phyloP scores from a whole-genome alignment of 2,797 vertebrate species.

The Sebastiscus albofasciatus region DNA sequence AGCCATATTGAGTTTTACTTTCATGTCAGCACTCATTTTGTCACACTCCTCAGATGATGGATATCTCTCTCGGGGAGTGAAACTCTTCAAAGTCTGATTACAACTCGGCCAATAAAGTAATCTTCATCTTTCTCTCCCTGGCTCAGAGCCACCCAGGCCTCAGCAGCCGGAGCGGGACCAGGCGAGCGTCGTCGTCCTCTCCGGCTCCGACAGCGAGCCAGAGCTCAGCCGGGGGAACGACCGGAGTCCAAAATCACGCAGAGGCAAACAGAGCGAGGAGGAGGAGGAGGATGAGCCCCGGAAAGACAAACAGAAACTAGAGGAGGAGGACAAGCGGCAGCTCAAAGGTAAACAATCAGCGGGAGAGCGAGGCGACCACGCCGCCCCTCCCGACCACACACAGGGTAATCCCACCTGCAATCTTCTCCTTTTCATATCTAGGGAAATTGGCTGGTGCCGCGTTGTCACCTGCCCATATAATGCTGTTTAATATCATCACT shows the following conservation, averaged over 20 bases:
- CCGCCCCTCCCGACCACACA: conserved; percentile 61
- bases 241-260: not conserved
- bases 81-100: conserved; percentile 69
- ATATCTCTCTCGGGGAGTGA: conserved; percentile 64
- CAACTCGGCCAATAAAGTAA: conserved; percentile 53
- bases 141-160: conserved; percentile 49
- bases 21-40: conserved; percentile 69
- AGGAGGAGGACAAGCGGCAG: conserved; percentile 63
- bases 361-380: conserved; percentile 36
- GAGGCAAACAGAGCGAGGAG: conserved; percentile 47
- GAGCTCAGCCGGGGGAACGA: conserved; percentile 41
- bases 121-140: conserved; percentile 32
- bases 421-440: conserved; percentile 75
- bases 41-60: conserved; percentile 66
- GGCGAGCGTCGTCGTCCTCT: conserved; percentile 18
- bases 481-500: conserved; percentile 75
- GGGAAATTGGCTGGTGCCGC: conserved; percentile 74
- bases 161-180: conserved; percentile 15
- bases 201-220: conserved; percentile 38
- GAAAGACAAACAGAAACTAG: conserved; percentile 67
- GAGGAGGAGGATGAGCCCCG: conserved; percentile 40
- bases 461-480: conserved; percentile 72
- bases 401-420: conserved; percentile 77
- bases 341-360: conserved; percentile 73
- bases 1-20: conserved; percentile 72